Conservation (phyloP, 2,113 vertebrate genomes). For the Lamprologus sp. region DNA sequence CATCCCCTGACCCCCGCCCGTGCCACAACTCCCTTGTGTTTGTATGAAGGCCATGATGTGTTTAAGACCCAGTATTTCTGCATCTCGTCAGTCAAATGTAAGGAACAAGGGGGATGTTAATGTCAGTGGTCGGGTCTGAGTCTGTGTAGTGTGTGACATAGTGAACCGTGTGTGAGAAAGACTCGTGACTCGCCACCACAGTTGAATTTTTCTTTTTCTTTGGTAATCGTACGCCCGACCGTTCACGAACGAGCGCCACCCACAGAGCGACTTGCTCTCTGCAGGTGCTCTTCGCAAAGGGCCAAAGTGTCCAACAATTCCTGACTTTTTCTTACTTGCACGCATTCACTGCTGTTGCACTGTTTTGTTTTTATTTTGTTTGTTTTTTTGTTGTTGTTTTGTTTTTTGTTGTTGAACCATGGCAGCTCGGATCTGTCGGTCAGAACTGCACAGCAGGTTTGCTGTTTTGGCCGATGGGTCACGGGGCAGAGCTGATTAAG, state of each 20-base stretch:
- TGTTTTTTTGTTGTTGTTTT: neutral
- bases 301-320: conserved; percentile 10
- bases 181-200: neutral
- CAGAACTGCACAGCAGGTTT: neutral
- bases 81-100: conserved; percentile 6
- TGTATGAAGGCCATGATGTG: conserved; percentile 34
- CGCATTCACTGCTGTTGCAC: neutral
- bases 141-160: conserved; percentile 49
- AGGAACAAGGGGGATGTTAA: conserved; percentile 5
- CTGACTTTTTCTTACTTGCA: neutral
- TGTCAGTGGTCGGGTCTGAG: conserved; percentile 36
- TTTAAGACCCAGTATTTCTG: conserved; percentile 51
- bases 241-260: neutral
- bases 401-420: neutral
- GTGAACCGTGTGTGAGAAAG: conserved; percentile 32
- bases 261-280: conserved; percentile 58
- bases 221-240: neutral
- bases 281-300: neutral
- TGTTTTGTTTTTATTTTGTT: neutral
- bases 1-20: neutral
- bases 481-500: neutral
- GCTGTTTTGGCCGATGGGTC: neutral
- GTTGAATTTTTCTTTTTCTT: neutral
- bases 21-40: neutral
- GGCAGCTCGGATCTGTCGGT: conserved; percentile 44